phyloP scores from a whole-genome alignment of 2,888 invertebrate genomes.

The Cylloceria caligata region DNA sequence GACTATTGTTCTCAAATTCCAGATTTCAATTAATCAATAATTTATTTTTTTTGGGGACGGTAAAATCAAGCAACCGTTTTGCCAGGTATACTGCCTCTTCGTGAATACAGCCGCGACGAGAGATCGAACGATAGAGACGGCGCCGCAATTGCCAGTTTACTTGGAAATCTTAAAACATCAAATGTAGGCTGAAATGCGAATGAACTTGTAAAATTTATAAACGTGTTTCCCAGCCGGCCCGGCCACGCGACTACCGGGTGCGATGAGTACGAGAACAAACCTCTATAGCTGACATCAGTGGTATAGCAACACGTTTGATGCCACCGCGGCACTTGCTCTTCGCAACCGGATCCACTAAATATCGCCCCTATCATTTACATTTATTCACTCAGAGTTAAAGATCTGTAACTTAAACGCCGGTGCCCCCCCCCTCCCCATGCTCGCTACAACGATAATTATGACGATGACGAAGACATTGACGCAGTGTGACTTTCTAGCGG shows the following conservation, averaged over 20 bases:
- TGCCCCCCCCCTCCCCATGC: constrained; percentile 67
- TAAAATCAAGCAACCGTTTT: too few species aligned
- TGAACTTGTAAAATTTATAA: constrained; percentile 67
- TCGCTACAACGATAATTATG: constrained; percentile 56
- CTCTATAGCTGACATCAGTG: constrained; percentile 43
- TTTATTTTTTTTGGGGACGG: too few species aligned
- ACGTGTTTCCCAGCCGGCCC: not conserved
- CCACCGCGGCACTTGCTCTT: constrained; percentile 28
- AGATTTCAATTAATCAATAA: too few species aligned
- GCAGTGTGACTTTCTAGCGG: constrained; percentile 41
- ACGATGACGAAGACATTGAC: constrained; percentile 49
- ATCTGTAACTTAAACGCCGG: constrained; percentile 71
- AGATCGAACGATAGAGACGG: constrained; percentile 62
- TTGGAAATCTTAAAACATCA: constrained; percentile 66
- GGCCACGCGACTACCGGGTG: not conserved
- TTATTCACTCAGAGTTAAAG: constrained; percentile 71
- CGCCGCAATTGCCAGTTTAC: constrained; percentile 63
- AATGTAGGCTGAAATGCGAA: constrained; percentile 65
- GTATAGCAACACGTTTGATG: constrained; percentile 69
- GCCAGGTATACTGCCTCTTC: too few species aligned
- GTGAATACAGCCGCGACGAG: constrained; percentile 37
- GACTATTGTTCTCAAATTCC: too few species aligned
- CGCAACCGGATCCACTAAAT: constrained; percentile 71
- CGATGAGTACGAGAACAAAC: not conserved
- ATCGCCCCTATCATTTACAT: constrained; percentile 73